Evolutionary conservation across 2,888 invertebrate species (phyloP), one percentile per base, ranked within the genome.

Genomic region (Melinaea marsaeus): DNA sequence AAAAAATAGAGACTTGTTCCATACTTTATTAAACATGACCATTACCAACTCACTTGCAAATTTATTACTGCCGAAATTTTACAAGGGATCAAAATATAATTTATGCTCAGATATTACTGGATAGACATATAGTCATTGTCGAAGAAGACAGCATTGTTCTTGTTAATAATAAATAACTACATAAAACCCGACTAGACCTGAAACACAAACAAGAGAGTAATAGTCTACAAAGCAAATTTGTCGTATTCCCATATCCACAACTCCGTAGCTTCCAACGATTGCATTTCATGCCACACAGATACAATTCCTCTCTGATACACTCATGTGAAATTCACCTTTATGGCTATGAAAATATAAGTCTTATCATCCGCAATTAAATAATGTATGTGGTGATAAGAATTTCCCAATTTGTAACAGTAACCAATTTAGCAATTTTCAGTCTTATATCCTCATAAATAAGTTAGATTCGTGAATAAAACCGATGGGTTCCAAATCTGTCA

Each of bases 201-300:
- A 22, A 22, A 22, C 54, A 61, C 54, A 57, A 4, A 22, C 72
- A 73, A 76, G 75, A 77, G 77, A 80, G 78, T 80, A 78, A 79
- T 81, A 77, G 75, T 70, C 70, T 64, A 67, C 71, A 61, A 63
- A 77, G 75, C 80, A 84, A 84, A 77, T 83, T 84, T 84, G 83
- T 83, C 78, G 76, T 76, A 70, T 70, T 70, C 71, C 73, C 72
- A 76, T 75, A 56, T 76, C 74, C 75, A 72, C 76, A 79, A 83
- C 80, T 83, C 81, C 80, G 82, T 82, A 75, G 73, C 64, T 55
- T 61, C 57, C 37, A 54, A 57, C 61, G 34, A 22, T 22, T 57
- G 42, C 51, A 61, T 61, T 47, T 58, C 47, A 48, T 47, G 22
- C 22, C 22, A 22, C 22, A 22, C 22, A 22, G 22, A 22, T 1